Evolutionary conservation across 37 sponge, comb jelly and placozoan species (phyloP).

Genomic region (Amphimedon queenslandica): DNA sequence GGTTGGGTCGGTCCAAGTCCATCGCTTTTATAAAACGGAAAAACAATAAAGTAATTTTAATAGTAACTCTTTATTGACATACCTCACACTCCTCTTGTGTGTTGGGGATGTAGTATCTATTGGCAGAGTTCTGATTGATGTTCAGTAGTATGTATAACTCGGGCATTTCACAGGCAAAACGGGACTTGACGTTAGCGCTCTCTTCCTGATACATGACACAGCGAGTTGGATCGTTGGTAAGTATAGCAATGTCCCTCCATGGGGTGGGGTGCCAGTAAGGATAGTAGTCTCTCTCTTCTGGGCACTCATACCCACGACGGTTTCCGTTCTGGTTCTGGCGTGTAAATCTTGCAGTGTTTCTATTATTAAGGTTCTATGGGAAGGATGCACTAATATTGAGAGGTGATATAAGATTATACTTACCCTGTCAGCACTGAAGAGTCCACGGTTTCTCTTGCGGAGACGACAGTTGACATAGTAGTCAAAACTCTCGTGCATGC

Average conservation of each 20-base stretch:
- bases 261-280: conserved; percentile 99
- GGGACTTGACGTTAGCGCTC: conserved; percentile 87
- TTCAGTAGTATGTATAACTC: conserved; percentile 19
- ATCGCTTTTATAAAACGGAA: background rate
- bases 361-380: conserved; percentile 57
- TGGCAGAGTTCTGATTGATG: background rate
- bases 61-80: background rate
- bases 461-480: conserved; percentile 86
- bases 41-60: background rate
- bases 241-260: conserved; percentile 95
- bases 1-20: background rate
- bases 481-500: conserved; percentile 94
- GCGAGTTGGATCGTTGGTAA: conserved; percentile 78
- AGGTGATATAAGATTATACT: background rate
- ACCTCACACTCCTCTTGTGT: conserved; percentile 79
- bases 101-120: conserved; percentile 66
- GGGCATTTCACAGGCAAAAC: conserved; percentile 75
- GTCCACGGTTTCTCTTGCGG: conserved; percentile 83
- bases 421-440: conserved; percentile 93
- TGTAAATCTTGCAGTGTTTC: conserved; percentile 76
- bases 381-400: background rate
- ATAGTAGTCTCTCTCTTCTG: conserved; percentile 99
- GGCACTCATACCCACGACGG: conserved; percentile 96
- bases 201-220: conserved; percentile 82
- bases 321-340: conserved; percentile 92